phyloP scores from a whole-genome alignment of 2,113 vertebrate species.

The Amphiprion percula region DNA sequence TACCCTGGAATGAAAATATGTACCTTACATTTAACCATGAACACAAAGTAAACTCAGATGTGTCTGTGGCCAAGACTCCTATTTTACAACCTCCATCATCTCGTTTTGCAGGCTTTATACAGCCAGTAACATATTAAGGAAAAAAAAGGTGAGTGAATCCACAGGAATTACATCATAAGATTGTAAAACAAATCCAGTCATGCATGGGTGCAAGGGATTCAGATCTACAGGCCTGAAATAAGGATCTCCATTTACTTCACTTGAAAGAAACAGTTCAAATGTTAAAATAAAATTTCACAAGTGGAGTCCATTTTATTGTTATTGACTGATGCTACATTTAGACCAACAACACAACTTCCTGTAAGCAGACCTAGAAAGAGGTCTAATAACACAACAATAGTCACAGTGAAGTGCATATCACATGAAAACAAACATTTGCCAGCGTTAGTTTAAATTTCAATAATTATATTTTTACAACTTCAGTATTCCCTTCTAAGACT shows the following conservation, averaged over 20 bases:
- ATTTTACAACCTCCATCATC: constrained; percentile 26
- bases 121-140: neutral
- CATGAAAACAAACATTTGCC: neutral
- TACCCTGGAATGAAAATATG: constrained; percentile 49
- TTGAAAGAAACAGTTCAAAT: neutral
- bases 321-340: neutral
- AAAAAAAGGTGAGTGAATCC: neutral
- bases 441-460: neutral
- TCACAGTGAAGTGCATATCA: neutral
- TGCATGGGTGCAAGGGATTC: constrained; percentile 14
- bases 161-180: constrained; percentile 4
- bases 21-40: constrained; percentile 36
- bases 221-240: neutral
- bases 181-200: constrained; percentile 53
- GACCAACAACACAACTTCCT: neutral
- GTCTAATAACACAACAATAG: neutral
- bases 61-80: constrained; percentile 18
- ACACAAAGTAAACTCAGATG: constrained; percentile 47
- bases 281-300: neutral
- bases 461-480: too few relatives aligned
- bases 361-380: neutral
- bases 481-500: neutral
- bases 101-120: neutral
- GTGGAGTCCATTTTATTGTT: neutral
- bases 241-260: neutral